Evolutionary conservation across 2,888 invertebrate species (phyloP), one percentile per base, ranked within the genome.

Genomic region (Lampropteryx suffumata): DNA sequence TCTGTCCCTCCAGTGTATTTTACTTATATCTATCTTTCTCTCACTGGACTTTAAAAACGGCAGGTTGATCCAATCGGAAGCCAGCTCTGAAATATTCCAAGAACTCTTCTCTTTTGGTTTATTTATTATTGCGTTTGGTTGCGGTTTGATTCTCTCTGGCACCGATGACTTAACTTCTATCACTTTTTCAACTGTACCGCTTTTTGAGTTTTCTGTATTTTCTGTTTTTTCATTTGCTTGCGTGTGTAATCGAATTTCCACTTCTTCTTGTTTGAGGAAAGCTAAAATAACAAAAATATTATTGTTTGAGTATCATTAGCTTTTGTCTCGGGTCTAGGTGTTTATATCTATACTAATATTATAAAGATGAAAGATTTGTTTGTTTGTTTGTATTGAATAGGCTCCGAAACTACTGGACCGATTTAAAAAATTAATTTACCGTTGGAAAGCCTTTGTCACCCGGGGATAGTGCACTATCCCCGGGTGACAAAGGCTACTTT

Each of bases 1-100:
- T 64, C 93, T 92, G 76, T 95, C 94, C 61, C 94, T 92, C 92
- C 93, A 94, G 63, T 94, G 94, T 45, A 92, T 92, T 73, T 92
- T 92, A 43, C 82, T 87, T 67, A 92, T 92, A 64, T 92, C 91
- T 75, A 92, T 92, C 76, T 89, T 90, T 64, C 72, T 90, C 56
- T 71, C 82, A 27, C 67, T 75, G 13, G 77, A 59, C 52, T 62
- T 74, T 11, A 86, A 24, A 41, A 90, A 91, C 1, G 90, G 82
- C 34, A 90, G 61, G 52, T 83, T 78, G 1, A 76, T 65, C 82
- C 85, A 84, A 55, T 89, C 89, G 1, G 83, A 71, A 0, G 89
- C 81, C 0, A 87, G 54, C 0, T 86, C 84, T 0, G 87, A 71
- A 11, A 87, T 66, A 43, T 81, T 84, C 88, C 90, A 88, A 0